Evolutionary conservation across 2,888 invertebrate species (phyloP), one percentile per base, ranked within the genome.

Genomic region (Quadroppia sp.): DNA sequence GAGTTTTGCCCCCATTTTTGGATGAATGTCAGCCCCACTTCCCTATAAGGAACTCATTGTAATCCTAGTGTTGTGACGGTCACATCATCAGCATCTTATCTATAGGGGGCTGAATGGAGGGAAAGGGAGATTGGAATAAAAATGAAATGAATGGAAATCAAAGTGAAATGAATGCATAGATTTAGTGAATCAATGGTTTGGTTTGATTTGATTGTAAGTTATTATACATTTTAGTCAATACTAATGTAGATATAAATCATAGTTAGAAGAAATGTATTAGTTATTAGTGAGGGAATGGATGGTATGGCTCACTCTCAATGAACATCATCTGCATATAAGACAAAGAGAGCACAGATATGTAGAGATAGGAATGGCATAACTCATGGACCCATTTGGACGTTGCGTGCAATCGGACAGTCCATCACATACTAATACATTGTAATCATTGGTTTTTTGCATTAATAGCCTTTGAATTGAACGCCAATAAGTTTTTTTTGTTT

Each of bases 21-120:
- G 67, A 67, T 67, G 67, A 67, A 67, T 67, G 67, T 40, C 36
- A 20, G 11, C 67, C 67, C 61, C 67, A 23, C 42, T 32, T 2
- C 36, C 6, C 67, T 67, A n/a, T 67, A 23, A 67, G 67, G 20
- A 23, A 67, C 67, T 67, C 40, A 67, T 67, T 67, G 67, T 67
- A 67, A 67, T 67, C 67, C 67, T 36, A 67, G 40, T 67, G 42
- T 67, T 20, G 67, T 67, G 67, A 40, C 67, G 67, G 67, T 36
- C 67, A 67, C 40, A 67, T 67, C 67, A 67, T 67, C 67, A 67
- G 40, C 67, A 67, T 67, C 67, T 67, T 67, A 67, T 67, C 67
- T 40, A 67, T 32, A 23, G 23, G 36, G 36, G 36, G 9, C 9
- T 7, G 36, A 59, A n/a, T 13, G n/a, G 7, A 59, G 59, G 23